A percentile compares a stretch with the other conserved stretches of the same genome.
These are phyloP conservation scores for cat (Felis catus) DNA, from an alignment of 2,113 vertebrate species.

Conservation along the genomic window DNA sequence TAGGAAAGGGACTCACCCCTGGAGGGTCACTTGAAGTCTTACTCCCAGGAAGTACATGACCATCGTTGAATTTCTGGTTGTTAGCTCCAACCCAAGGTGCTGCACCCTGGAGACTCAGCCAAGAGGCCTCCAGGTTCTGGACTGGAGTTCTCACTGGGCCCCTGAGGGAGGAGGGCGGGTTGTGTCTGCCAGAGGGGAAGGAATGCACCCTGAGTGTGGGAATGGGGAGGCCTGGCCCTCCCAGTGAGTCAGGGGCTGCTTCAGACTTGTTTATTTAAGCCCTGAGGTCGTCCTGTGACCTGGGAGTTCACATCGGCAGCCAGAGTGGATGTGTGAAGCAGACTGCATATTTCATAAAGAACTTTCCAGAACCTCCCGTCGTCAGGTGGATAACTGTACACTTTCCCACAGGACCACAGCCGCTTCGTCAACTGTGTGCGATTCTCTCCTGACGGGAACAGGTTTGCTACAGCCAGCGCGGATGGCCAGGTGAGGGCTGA, in stretches of 20 bases:
- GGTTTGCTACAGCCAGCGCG: slow-evolving; percentile 91
- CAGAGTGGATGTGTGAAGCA: accelerated
- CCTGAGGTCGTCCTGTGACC: background rate
- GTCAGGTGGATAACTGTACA: background rate
- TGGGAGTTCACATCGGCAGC: accelerated
- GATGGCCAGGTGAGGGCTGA: slow-evolving; percentile 91
- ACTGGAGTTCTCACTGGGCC: background rate
- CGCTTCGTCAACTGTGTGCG: slow-evolving; percentile 96
- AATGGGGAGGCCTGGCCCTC: background rate
- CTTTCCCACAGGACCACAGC: slow-evolving; percentile 88
- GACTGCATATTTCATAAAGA: accelerated
- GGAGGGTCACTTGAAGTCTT: background rate
- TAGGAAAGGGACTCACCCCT: background rate
- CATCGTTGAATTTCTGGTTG: background rate
- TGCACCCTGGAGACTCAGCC: background rate
- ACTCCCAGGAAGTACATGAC: background rate
- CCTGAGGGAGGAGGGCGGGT: accelerated
- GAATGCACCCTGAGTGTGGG: background rate
- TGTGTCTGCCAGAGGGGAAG: background rate
- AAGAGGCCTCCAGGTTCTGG: background rate
- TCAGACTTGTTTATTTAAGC: too few relatives aligned
- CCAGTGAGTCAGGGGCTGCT: background rate
- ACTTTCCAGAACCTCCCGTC: background rate
- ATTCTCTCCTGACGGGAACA: slow-evolving; percentile 94
- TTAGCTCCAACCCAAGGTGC: background rate